These are phyloP conservation scores for Peromyscus maniculatus DNA, from an alignment of 2,113 vertebrate genomes.

Conservation along the genomic window DNA sequence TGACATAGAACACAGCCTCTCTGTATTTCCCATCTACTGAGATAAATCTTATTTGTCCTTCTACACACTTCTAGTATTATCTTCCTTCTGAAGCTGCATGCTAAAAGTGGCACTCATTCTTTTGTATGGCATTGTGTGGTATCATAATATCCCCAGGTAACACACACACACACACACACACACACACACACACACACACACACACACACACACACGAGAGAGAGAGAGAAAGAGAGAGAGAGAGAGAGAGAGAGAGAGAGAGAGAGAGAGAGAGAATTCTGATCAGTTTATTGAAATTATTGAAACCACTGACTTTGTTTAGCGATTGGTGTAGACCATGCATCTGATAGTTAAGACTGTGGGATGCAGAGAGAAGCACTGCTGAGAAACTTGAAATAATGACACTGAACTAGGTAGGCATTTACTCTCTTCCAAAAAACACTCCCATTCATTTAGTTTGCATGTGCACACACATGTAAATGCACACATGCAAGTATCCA, in stretches of 20 bases:
- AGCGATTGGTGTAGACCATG: not conserved
- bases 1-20: not conserved
- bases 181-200: too few species aligned
- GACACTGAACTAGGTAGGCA: not conserved
- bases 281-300: not conserved
- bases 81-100: not conserved
- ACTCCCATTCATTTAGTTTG: not conserved
- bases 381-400: not conserved
- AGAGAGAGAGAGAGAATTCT: not conserved
- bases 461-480: not conserved
- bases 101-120: not conserved
- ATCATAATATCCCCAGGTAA: not conserved
- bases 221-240: not conserved
- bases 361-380: not conserved
- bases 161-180: too few species aligned
- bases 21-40: not conserved
- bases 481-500: not conserved
- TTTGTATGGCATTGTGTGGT: not conserved
- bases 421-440: not conserved
- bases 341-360: not conserved
- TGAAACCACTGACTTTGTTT: conserved; percentile 2
- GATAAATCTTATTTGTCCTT: not conserved
- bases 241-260: not conserved
- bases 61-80: not conserved
- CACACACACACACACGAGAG: not conserved